Conservation (phyloP, 2,113 vertebrate species). For the Eurypyga helias region DNA sequence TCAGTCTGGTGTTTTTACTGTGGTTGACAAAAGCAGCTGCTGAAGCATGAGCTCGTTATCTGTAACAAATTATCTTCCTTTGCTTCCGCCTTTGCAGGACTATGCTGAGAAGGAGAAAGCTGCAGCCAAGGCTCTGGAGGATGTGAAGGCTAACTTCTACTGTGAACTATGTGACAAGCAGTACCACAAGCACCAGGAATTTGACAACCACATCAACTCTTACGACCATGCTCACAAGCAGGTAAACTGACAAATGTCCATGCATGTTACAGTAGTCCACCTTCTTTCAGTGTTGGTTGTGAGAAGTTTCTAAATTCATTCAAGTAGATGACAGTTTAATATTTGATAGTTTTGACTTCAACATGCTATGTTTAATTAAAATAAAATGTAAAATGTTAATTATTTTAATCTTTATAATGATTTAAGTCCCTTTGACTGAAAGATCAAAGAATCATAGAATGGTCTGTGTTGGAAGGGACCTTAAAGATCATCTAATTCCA, state of each 20-base stretch:
- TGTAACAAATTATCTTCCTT: constrained; percentile 5
- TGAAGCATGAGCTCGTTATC: not conserved
- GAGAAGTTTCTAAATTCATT: not conserved
- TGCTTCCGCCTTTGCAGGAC: constrained; percentile 82
- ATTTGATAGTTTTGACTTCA: not conserved
- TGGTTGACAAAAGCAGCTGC: not conserved
- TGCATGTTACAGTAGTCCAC: not conserved
- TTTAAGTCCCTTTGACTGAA: not conserved
- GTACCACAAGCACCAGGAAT: constrained; percentile 98
- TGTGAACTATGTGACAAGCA: constrained; percentile 99
- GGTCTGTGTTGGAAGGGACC: no score
- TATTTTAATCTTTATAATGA: not conserved
- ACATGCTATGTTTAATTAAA: not conserved
- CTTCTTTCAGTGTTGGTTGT: not conserved
- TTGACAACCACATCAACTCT: constrained; percentile 99
- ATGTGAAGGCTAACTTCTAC: constrained; percentile 96
- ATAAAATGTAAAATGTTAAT: not conserved
- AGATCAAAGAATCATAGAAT: not conserved
- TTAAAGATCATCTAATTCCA: no score
- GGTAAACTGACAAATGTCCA: constrained; percentile 77
- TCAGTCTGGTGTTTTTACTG: not conserved
- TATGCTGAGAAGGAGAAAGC: constrained; percentile 87
- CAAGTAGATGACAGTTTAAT: not conserved
- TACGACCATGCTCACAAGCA: constrained; percentile 99
- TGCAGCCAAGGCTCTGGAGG: constrained; percentile 89